These are phyloP conservation scores for Desmophyllum pertusum DNA, from an alignment of 92 coral and sea anemone species.

Conservation along the genomic window DNA sequence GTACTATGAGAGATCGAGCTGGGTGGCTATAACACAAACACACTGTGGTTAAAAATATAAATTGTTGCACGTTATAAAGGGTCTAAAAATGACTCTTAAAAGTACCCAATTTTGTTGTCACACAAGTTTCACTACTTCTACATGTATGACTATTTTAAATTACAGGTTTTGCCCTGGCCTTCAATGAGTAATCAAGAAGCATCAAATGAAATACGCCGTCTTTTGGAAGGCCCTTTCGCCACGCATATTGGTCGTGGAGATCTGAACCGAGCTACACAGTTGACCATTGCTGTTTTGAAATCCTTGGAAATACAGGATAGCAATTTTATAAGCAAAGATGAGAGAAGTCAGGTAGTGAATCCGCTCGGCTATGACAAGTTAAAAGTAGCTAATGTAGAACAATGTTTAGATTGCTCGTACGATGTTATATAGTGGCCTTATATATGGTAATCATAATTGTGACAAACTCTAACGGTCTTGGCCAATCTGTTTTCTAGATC, in stretches of 20 bases:
- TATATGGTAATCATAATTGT: no score
- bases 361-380: neutral
- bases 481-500: neutral
- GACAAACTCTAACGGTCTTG: neutral
- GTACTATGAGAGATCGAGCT: no score
- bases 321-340: neutral
- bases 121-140: neutral
- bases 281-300: slow-evolving; percentile 10
- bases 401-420: no score
- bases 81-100: no score
- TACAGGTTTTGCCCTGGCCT: slow-evolving; percentile 30
- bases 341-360: neutral
- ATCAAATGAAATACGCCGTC: neutral
- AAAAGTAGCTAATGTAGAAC: neutral
- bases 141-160: neutral
- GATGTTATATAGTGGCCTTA: no score
- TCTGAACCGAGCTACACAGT: neutral
- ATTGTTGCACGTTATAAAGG: no score
- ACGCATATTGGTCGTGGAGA: neutral
- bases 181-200: neutral
- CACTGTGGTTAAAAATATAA: no score
- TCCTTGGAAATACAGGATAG: neutral
- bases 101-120: no score
- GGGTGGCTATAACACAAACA: no score
- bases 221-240: neutral